Evolutionary conservation across 1,140 invertebrate genomes (phyloP).

Genomic region (Bombus superbus): DNA sequence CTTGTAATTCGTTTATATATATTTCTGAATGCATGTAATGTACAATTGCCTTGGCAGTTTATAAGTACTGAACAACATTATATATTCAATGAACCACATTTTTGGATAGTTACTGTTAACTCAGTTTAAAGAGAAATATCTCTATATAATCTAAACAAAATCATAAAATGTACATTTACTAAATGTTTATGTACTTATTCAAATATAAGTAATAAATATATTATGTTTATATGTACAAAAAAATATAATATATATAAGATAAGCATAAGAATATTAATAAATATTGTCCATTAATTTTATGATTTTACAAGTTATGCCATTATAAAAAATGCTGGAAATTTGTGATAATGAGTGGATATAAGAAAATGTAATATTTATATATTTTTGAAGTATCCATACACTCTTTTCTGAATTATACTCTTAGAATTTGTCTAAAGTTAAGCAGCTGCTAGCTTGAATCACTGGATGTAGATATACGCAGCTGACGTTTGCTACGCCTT

Average conservation of each 20-base stretch:
- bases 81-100: slow-evolving; percentile 29
- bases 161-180: slow-evolving; percentile 7
- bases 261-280: slow-evolving; percentile 14
- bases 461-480: slow-evolving; percentile 80
- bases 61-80: slow-evolving; percentile 44
- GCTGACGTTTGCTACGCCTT: slow-evolving; percentile 80
- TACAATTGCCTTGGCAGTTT: slow-evolving; percentile 63
- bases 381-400: slow-evolving; percentile 68
- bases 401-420: slow-evolving; percentile 73
- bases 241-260: background rate
- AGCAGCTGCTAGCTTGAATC: slow-evolving; percentile 81
- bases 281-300: slow-evolving; percentile 15
- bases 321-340: slow-evolving; percentile 12
- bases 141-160: background rate
- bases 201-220: slow-evolving; percentile 25
- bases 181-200: background rate
- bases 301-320: slow-evolving; percentile 4
- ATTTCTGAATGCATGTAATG: slow-evolving; percentile 35
- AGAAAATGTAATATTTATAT: slow-evolving; percentile 7
- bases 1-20: slow-evolving; percentile 55
- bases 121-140: slow-evolving; percentile 1
- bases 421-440: slow-evolving; percentile 75
- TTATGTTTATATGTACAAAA: background rate
- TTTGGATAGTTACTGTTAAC: slow-evolving; percentile 14
- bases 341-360: background rate